Base-by-base conservation (phyloP, 2,888 invertebrate species). In the Drosophila demipolita region DNA sequence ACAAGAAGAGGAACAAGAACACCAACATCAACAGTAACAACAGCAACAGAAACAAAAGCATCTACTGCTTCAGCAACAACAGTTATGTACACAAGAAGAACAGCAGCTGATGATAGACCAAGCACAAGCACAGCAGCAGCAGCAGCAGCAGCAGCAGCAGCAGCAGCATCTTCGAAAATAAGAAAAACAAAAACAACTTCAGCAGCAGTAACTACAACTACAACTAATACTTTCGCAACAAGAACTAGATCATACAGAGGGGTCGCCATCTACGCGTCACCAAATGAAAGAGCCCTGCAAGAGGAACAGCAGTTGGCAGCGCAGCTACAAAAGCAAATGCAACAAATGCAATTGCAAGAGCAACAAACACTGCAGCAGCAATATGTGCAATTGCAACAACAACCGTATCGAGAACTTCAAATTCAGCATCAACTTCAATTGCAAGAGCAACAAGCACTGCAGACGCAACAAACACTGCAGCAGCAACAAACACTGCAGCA, bases 81-180 rank as follows among this genome's bases (percentile, higher is more conserved):
- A 68, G n/a, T 23, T 36, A 57, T 26, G 2, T 33, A 65, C 33
- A 8, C 36, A 54, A 38, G 32, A 62, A 9, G 59, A 60, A 17
- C 52, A 57, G 40, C 55, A 40, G 6, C 29, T 29, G n/a, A 50
- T 29, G 17, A 23, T 52, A 45, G 20, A 58, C 33, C 36, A 35
- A 40, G 26, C 52, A 33, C 66, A n/a, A 45, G 45, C 58, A 52
- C 74, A 55, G 29, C 63, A 71, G 26, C 49, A 64, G 42, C 58
- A 45, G 48, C 60, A 61, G 38, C 77, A 71, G 26, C 49, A 64
- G 42, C 58, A 45, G 48, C 60, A 61, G 38, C 77, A 58, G 32
- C 40, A 57, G 45, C 72, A 62, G 45, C 72, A 62, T 53, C 20
- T 50, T 40, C 48, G n/a, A 20, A 20, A 33, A 20, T 32, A 52